Base-by-base conservation (phyloP, 2,888 invertebrate genomes). In the Arenicola marina region DNA sequence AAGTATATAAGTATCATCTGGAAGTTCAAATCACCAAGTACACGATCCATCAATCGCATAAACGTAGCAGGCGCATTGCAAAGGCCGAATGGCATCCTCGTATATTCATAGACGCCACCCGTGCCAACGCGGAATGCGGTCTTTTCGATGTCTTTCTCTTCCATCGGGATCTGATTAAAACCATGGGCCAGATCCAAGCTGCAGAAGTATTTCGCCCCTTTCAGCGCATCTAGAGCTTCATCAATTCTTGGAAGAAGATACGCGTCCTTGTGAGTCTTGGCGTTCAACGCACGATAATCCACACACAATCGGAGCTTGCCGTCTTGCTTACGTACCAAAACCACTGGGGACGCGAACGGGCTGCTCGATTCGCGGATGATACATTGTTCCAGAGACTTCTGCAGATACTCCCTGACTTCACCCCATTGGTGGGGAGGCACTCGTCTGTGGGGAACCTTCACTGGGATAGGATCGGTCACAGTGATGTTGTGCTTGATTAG, bases 221-320 rank as follows among this genome's bases (percentile, higher is more conserved):
- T 28, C 31, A 74, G 34, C 2, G 56, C 56, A 21, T 73, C 68
- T 15, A 77, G 54, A 4, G 64, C 61, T 26, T 74, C 72, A 11
- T 73, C 65, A n/a, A 78, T 71, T 2, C 65, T 28, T 4, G 76
- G 73, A 7, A 76, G 55, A 0, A 73, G 75, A 57, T 68, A 69
- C 4, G 61, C 59, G 56, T 76, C 73, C 43, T 67, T 64, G 2
- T 48, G 57, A 7, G 75, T 73, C 18, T 66, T 59, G 4, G 61
- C 51, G 64, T 75, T 77, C 2, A 76, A 33, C 2, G 45, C 43
- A 18, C 72, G 48, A 60, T 65, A 77, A 33, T 76, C 73, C 1
- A 70, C 60, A 51, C 75, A 76, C 7, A 73, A 26, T n/a, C 70
- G 32, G 24, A 70, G 26, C 11, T 48, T 61, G 7, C 62, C 69